These are phyloP conservation scores for Notodonta ziczac DNA, from an alignment of 2,888 invertebrate species.

Conservation along the genomic window DNA sequence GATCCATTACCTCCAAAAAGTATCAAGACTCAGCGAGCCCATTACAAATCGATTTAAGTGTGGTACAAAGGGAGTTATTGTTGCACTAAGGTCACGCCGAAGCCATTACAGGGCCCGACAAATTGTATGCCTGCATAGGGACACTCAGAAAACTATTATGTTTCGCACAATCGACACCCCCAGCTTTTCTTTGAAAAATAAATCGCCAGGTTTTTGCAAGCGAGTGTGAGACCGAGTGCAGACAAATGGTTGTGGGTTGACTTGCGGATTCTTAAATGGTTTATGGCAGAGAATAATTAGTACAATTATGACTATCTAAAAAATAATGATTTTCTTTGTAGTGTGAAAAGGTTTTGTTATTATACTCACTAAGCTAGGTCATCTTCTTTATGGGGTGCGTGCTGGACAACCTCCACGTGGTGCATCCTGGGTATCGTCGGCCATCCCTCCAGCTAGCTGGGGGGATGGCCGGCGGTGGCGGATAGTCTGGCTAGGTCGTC, in stretches of 20 bases:
- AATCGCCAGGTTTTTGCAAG: background rate
- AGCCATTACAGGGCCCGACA: constrained; percentile 56
- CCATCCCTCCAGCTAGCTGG: too few species aligned
- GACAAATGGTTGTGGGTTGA: constrained; percentile 35
- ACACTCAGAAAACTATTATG: constrained; percentile 57
- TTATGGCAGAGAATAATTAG: background rate
- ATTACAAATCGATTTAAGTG: constrained; percentile 58
- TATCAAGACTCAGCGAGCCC: constrained; percentile 52
- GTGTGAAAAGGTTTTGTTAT: too few species aligned
- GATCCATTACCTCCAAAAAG: constrained; percentile 20
- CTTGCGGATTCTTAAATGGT: constrained; percentile 31
- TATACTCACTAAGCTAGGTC: too few species aligned
- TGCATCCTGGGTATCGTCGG: too few species aligned
- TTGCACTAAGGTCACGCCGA: constrained; percentile 67
- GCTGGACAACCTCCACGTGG: too few species aligned
- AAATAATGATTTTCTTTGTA: too few species aligned
- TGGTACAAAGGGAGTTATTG: constrained; percentile 67
- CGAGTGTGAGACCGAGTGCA: constrained; percentile 3
- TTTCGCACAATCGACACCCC: constrained; percentile 8
- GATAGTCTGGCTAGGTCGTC: too few species aligned
- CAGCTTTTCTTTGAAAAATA: constrained; percentile 8
- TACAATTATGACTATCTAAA: background rate
- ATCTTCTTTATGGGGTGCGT: too few species aligned
- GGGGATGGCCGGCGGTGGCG: too few species aligned
- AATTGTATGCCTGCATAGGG: constrained; percentile 53